Percentiles rank a stretch among this genome's conserved stretches.
Evolutionary conservation across 2,113 vertebrate genomes (phyloP).

Genomic region (Agapornis roseicollis): DNA sequence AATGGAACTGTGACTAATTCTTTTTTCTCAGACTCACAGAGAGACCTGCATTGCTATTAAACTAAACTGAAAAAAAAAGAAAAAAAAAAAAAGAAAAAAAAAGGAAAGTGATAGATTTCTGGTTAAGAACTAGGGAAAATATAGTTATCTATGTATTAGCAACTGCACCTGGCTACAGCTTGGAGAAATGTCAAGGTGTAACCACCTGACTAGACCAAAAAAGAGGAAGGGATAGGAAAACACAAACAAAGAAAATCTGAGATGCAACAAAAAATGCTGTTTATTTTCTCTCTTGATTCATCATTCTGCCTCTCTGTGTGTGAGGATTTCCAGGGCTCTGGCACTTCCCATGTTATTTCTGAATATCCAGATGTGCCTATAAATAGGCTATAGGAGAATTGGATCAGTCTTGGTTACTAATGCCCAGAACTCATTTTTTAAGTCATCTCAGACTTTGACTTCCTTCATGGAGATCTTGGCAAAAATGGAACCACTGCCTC

Average conservation of each 20-base stretch:
- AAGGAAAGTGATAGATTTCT: rapidly evolving
- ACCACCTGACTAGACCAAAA: not conserved
- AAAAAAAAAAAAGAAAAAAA: too few relatives aligned
- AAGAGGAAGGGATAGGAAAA: not conserved
- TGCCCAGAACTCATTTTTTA: not conserved
- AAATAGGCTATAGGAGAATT: not conserved
- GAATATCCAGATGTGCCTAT: not conserved
- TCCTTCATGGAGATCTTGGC: not conserved
- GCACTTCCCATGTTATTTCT: not conserved
- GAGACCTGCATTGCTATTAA: not conserved
- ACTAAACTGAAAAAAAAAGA: too few relatives aligned
- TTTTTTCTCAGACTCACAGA: not conserved
- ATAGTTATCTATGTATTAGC: not conserved
- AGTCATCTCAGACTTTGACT: not conserved
- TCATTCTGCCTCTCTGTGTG: rapidly evolving
- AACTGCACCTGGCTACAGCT: not conserved
- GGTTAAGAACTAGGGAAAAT: not conserved
- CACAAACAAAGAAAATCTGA: not conserved
- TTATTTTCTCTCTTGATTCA: not conserved
- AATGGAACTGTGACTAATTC: not conserved
- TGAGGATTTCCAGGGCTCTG: not conserved
- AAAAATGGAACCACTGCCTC: not conserved
- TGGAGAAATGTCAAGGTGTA: not conserved
- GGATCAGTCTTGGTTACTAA: not conserved
- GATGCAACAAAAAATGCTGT: not conserved